These are phyloP conservation scores for Eulemur mongoz DNA, from an alignment of 2,797 vertebrate genomes.

Conservation along the genomic window DNA sequence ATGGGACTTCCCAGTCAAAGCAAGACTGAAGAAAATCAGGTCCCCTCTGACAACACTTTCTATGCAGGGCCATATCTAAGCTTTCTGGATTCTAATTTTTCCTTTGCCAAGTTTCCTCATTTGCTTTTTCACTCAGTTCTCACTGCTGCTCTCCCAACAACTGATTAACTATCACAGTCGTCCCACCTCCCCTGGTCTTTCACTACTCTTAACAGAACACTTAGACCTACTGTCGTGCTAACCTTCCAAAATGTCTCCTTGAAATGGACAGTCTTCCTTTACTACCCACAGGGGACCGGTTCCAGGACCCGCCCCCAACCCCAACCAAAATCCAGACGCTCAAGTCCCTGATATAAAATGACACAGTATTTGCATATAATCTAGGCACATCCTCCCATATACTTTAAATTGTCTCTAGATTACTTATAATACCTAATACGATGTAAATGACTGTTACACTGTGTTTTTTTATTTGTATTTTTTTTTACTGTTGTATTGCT, in stretches of 20 bases:
- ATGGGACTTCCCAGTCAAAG: not conserved
- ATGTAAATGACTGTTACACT: not conserved
- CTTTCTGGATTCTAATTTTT: not conserved
- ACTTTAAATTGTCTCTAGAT: not conserved
- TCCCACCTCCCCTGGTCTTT: not conserved
- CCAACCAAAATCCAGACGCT: not conserved
- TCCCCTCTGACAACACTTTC: not conserved
- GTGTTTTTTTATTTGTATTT: not conserved
- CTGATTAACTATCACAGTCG: fast-evolving
- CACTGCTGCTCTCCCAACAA: not conserved
- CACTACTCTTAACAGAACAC: too few species aligned
- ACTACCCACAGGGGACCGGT: not conserved
- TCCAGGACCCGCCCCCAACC: not conserved
- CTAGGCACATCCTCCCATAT: not conserved
- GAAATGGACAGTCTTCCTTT: not conserved
- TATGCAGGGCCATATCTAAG: fast-evolving
- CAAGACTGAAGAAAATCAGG: fast-evolving
- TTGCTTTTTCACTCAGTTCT: not conserved
- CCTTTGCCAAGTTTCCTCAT: not conserved
- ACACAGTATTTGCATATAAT: not conserved
- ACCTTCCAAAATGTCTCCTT: not conserved
- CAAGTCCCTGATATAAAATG: not conserved
- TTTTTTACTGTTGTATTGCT: not conserved
- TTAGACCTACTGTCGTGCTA: not conserved
- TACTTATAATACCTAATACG: not conserved